Evolutionary conservation across 2,888 invertebrate genomes (phyloP), one percentile per base, ranked within the genome.

Genomic region (Tetramorium bicarinatum): DNA sequence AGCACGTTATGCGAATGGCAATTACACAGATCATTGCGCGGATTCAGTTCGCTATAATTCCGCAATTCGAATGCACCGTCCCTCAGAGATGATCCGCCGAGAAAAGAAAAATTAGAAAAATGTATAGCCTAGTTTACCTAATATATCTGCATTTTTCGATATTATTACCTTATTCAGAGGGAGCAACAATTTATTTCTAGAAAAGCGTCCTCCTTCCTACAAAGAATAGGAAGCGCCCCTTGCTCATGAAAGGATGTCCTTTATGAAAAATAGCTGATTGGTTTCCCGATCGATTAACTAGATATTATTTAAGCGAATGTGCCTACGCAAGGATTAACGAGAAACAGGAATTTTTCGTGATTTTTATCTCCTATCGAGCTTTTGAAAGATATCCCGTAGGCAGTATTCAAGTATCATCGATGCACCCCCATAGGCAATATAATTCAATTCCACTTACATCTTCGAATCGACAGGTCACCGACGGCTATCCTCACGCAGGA

Each of bases 391-490:
- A 41, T 15, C 2, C 1, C 3, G 15, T 21, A 1, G 29, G 4
- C 6, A 61, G 29, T 7, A 41, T 18, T 61, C 41, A 59, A 25
- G 15, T 41, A 44, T 11, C 15, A 21, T 44, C n/a, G 18, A n/a
- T 44, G 3, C 34, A 59, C 6, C 47, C 44, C 29, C 59, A 79
- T 79, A 82, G 59, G 61, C 56, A 15, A 54, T 75, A 69, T 34
- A 66, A 25, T 54, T 76, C 11, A 15, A 61, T 47, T 80, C 47
- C 47, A 61, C 79, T 74, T 67, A 80, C 79, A 72, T 1, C 47
- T 54, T 71, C 44, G 21, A 71, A 34, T 71, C 71, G 44, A 3
- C 29, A 38, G n/a, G 4, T 62, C 47, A 49, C 47, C 11, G 21
- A 15, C n/a, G 49, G 21, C 21, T 62, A 7, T 75, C 34, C 38